Evolutionary conservation across 2,888 invertebrate species (phyloP), one percentile per base, ranked within the genome.

Genomic region (Dasypogon diadema): DNA sequence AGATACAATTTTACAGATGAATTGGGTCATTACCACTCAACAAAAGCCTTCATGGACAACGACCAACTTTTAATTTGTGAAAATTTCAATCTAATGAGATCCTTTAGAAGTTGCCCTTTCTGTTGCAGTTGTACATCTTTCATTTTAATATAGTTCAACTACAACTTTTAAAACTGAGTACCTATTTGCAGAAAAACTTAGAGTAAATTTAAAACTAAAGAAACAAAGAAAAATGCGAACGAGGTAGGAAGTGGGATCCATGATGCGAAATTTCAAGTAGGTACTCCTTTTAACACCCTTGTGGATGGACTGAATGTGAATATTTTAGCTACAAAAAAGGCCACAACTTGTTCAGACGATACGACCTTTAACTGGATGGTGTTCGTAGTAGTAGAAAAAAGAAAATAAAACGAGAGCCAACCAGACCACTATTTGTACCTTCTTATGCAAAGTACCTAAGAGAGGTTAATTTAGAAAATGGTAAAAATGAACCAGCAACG

Each of bases 401-500:
- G 3, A 42, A 42, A 42, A 42, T 1, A 42, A 42, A 42, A 42
- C 5, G 10, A 30, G 1, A 30, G 12, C 37, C 60, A 14, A 37
- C 18, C 58, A 12, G 60, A 18, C 60, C 60, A 60, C 60, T 60
- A 42, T 60, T 60, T 42, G 60, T 60, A 60, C 60, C 60, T 60
- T 60, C 37, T 60, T 60, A 60, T 60, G 60, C 60, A 60, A 60
- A 60, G 60, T 42, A 60, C 21, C 37, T 60, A 12, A 6, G 60
- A 60, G 60, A 60, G 60, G 60, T 60, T 60, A 60, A 60, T 60
- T 60, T 60, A 21, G 18, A 60, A 60, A 60, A 37, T 60, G 60
- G 60, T 37, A 60, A 37, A 30, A 60, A 60, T 60, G 60, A 60
- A 21, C 21, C 60, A 42, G 60, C 60, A 60, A 60, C 60, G 60